phyloP scores from a whole-genome alignment of 1,140 invertebrate species.

The Monochamus saltuarius region DNA sequence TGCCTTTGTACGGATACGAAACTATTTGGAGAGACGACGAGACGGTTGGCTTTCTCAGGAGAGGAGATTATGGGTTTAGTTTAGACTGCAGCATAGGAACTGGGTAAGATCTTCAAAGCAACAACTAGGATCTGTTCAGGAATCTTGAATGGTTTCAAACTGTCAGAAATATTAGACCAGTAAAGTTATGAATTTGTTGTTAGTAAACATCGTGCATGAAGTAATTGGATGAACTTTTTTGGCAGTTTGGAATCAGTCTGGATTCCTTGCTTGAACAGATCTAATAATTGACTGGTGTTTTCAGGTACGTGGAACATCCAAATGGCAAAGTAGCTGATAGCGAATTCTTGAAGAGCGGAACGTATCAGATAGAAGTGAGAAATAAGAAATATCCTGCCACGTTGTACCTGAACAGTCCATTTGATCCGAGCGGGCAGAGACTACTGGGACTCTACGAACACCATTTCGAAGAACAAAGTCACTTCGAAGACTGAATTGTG shows the following conservation, averaged over 20 bases:
- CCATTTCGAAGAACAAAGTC: constrained; percentile 47
- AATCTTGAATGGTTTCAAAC: no score
- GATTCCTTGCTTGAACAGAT: no score
- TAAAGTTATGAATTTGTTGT: no score
- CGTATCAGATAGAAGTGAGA: constrained; percentile 79
- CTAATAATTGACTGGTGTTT: constrained; percentile 32
- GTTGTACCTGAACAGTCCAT: constrained; percentile 72
- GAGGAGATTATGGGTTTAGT: constrained; percentile 77
- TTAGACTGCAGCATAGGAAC: constrained; percentile 70
- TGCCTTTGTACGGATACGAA: constrained; percentile 81
- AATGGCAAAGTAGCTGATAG: constrained; percentile 60
- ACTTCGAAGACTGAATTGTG: constrained; percentile 49
- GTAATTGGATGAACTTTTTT: no score
- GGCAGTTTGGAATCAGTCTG: no score
- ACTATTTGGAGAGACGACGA: constrained; percentile 76
- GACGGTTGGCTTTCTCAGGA: constrained; percentile 74
- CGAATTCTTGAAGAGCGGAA: constrained; percentile 68
- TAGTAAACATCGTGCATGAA: no score
- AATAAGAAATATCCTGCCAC: constrained; percentile 70
- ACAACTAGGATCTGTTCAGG: no score
- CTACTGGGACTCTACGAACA: constrained; percentile 50
- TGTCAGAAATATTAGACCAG: no score
- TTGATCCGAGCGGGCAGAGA: constrained; percentile 72
- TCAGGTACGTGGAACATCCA: constrained; percentile 59
- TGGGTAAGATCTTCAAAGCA: constrained; percentile 57